Evolutionary conservation across 2,888 invertebrate species (phyloP), one percentile per base, ranked within the genome.

Genomic region (Spodoptera exigua): DNA sequence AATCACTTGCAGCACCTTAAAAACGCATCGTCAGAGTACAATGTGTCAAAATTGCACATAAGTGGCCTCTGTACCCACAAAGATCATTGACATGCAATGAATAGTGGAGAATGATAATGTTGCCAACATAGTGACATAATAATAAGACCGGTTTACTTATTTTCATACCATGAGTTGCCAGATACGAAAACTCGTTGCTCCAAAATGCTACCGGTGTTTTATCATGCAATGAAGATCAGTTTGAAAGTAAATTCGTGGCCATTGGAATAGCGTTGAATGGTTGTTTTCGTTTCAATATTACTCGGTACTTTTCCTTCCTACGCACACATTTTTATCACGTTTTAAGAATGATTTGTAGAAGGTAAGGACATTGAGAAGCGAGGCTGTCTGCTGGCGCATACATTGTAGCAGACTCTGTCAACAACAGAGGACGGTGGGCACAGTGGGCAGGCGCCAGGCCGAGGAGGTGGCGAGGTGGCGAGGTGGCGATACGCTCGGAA

Each of bases 401-500:
- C 34, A 41, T 55, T 36, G n/a, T 49, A 80, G 78, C 58, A 52
- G 74, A 70, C 17, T 13, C 39, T 27, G 48, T 39, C 58, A 27
- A 63, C 61, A 74, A 59, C 48, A 48, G 39, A 66, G 70, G 63
- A 69, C 73, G 65, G 79, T 45, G 47, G 34, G 52, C 21, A 65
- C 7, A 61, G 27, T 27, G 63, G 74, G 70, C 70, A 72, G 80
- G 79, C 78, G 80, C 77, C 75, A 75, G 81, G 71, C 62, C 60
- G 64, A 76, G 74, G 68, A 67, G 61, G 46, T 35, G 52, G 60
- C 61, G 64, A 76, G 74, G 68, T 66, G 61, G 46, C 37, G 52
- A 62, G 67, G 68, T 72, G 81, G 80, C 83, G 86, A 84, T 80
- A 86, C 83, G 85, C 86, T 89, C 89, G 80, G 90, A 89, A 85